Evolutionary conservation across 2,113 vertebrate genomes (phyloP).

Genomic region (Cyanoliseus patagonus): DNA sequence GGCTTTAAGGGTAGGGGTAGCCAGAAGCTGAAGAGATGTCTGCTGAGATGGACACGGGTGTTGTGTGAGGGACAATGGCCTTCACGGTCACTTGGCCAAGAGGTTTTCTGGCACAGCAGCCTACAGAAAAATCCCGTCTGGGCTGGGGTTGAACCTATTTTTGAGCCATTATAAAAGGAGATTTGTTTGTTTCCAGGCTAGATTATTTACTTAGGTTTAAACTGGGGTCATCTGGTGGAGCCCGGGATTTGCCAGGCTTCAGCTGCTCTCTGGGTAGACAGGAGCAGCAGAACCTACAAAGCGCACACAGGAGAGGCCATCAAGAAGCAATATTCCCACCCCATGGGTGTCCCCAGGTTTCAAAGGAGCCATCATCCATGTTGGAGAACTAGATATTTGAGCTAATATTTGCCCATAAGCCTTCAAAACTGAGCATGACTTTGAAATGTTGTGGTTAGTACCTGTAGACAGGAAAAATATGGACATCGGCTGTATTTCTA

Average conservation of each 20-base stretch:
- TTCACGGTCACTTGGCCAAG: not conserved
- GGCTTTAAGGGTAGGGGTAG: not conserved
- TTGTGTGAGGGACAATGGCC: not conserved
- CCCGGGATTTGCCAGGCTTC: not conserved
- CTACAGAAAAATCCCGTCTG: slow-evolving; percentile 45
- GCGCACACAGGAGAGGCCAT: not conserved
- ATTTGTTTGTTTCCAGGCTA: not conserved
- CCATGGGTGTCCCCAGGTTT: not conserved
- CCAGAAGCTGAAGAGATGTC: not conserved
- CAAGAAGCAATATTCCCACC: not conserved
- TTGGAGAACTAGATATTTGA: rapidly evolving
- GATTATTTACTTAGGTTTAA: slow-evolving; percentile 14
- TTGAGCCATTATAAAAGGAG: slow-evolving; percentile 41
- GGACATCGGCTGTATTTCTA: not conserved
- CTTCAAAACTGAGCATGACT: rapidly evolving
- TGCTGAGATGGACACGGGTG: rapidly evolving
- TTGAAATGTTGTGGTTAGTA: not conserved
- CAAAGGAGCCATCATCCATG: not conserved
- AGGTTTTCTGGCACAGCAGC: not conserved
- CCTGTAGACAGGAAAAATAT: not conserved
- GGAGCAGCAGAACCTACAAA: not conserved
- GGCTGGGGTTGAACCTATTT: not conserved
- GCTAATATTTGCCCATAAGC: not conserved
- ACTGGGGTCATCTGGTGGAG: slow-evolving; percentile 23
- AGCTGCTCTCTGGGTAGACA: not conserved